A percentile compares a stretch with the other conserved stretches of the same genome.
Evolutionary conservation across 2,888 invertebrate species (phyloP).

Genomic region (Hirtodrosophila confusa): DNA sequence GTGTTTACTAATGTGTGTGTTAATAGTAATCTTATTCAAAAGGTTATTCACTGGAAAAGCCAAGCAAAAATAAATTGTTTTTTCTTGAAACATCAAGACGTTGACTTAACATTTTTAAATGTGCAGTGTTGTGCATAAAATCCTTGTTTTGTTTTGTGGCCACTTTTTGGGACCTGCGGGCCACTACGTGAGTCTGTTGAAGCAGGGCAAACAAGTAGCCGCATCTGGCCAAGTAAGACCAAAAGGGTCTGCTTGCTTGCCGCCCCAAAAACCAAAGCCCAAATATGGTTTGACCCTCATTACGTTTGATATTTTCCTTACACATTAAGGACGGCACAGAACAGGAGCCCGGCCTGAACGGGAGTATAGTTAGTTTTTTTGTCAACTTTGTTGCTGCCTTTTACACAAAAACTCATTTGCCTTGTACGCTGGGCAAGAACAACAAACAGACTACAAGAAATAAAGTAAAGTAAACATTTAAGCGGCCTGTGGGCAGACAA

Average conservation of each 20-base stretch:
- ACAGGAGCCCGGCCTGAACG: slow-evolving; percentile 11
- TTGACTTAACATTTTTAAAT: slow-evolving; percentile 24
- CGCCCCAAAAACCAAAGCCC: slow-evolving; percentile 51
- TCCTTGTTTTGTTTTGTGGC: slow-evolving; percentile 45
- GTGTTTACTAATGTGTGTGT: too few species aligned
- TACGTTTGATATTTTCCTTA: slow-evolving; percentile 72
- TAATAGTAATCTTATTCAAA: neutral
- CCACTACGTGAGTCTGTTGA: slow-evolving; percentile 4
- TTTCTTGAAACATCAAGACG: slow-evolving; percentile 2
- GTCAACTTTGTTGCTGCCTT: slow-evolving; percentile 45
- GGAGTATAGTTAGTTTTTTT: slow-evolving; percentile 63
- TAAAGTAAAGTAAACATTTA: slow-evolving; percentile 63
- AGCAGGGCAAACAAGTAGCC: slow-evolving; percentile 35
- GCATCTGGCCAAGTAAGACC: slow-evolving; percentile 33
- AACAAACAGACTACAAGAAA: slow-evolving; percentile 44
- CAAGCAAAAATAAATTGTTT: neutral
- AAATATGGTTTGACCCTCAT: slow-evolving; percentile 75
- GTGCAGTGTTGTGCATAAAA: slow-evolving; percentile 50
- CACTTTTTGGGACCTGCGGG: slow-evolving; percentile 42
- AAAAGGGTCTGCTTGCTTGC: slow-evolving; percentile 26
- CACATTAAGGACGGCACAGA: slow-evolving; percentile 46
- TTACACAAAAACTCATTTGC: slow-evolving; percentile 66
- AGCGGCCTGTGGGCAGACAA: slow-evolving; percentile 51
- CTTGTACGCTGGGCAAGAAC: slow-evolving; percentile 34
- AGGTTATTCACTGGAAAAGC: neutral